Percentiles rank a stretch among this genome's conserved stretches.
These are phyloP conservation scores for Pitangus sulphuratus DNA, from an alignment of 2,797 vertebrate species.

Conservation along the genomic window DNA sequence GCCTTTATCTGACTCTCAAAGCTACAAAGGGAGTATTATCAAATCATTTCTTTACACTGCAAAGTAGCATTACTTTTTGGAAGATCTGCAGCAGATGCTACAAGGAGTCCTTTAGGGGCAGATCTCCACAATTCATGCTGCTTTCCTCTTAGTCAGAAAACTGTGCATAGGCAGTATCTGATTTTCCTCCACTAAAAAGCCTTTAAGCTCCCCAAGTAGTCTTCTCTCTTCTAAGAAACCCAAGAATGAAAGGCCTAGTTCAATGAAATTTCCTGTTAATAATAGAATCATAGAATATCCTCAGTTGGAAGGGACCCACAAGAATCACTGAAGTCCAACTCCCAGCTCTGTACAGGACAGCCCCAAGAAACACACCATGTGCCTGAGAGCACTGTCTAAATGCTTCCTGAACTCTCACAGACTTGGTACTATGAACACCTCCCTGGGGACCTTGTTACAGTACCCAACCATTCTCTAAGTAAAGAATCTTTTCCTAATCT, in stretches of 20 bases:
- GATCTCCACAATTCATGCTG: background rate
- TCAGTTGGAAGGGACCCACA: background rate
- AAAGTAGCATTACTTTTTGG: background rate
- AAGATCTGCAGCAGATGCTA: background rate
- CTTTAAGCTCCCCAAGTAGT: background rate
- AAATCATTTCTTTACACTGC: background rate
- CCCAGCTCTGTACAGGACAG: background rate
- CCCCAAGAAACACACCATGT: background rate
- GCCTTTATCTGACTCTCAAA: background rate
- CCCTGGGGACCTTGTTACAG: background rate
- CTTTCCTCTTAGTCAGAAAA: background rate
- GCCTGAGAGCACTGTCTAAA: background rate
- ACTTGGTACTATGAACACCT: background rate
- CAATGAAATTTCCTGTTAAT: background rate
- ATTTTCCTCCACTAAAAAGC: background rate
- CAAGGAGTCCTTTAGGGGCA: background rate
- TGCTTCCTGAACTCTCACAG: background rate
- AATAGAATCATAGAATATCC: background rate
- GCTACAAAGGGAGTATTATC: background rate
- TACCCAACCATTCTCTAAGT: background rate
- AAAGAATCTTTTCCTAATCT: background rate
- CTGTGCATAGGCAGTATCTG: background rate
- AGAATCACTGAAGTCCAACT: background rate
- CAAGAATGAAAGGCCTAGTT: background rate
- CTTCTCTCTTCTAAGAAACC: background rate